phyloP scores from a whole-genome alignment of 2,113 vertebrate genomes.

The Antechinus stuartii region DNA sequence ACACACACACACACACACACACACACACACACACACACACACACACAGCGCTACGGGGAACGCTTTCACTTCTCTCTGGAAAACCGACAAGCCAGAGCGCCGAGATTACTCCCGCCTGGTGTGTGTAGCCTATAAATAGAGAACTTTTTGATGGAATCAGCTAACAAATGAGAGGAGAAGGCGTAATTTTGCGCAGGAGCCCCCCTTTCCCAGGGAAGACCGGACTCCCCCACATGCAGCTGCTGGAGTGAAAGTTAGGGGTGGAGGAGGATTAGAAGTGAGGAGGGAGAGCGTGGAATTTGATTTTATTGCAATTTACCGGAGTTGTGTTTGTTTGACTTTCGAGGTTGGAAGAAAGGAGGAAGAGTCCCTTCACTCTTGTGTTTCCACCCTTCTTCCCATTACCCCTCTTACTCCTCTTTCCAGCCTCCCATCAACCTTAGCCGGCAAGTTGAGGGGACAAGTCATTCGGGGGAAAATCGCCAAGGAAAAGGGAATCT shows the following conservation, averaged over 20 bases:
- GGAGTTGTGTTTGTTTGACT: slow-evolving; percentile 13
- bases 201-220: slow-evolving; percentile 72
- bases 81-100: slow-evolving; percentile 77
- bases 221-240: slow-evolving; percentile 70
- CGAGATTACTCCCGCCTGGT: slow-evolving; percentile 81
- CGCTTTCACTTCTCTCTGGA: slow-evolving; percentile 80
- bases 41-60: slow-evolving; percentile 74
- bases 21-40: neutral
- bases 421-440: neutral
- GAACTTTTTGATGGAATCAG: slow-evolving; percentile 87
- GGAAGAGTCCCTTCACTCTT: neutral
- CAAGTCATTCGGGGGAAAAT: neutral
- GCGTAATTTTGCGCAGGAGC: slow-evolving; percentile 82
- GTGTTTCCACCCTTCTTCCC: neutral
- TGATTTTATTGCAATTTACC: slow-evolving; percentile 2
- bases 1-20: neutral
- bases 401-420: neutral
- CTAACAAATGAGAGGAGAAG: slow-evolving; percentile 86
- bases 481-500: accelerated
- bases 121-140: slow-evolving; percentile 87
- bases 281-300: slow-evolving; percentile 51
- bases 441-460: neutral
- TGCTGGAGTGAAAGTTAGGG: slow-evolving; percentile 78
- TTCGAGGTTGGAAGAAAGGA: neutral
- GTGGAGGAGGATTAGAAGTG: slow-evolving; percentile 58